phyloP scores from a whole-genome alignment of 1,140 invertebrate species.

The Vollenhovia emeryi region DNA sequence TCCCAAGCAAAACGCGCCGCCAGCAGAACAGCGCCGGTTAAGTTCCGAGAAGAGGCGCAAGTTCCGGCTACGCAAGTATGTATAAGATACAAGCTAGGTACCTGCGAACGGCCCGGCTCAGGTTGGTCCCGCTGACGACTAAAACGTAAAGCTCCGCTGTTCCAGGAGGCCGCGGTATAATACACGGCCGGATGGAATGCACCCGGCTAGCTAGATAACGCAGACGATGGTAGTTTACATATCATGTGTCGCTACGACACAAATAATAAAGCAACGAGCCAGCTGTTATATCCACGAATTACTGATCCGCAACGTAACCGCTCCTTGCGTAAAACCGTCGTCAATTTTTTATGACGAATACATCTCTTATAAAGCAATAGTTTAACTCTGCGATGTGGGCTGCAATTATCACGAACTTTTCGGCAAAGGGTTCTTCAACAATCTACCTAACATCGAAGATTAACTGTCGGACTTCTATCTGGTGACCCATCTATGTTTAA shows the following conservation, averaged over 20 bases:
- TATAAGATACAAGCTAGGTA: conserved; percentile 41
- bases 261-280: conserved; percentile 41
- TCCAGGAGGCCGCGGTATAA: conserved; percentile 32
- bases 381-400: neutral
- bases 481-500: neutral
- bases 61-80: conserved; percentile 81
- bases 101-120: conserved; percentile 55
- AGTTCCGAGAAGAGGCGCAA: conserved; percentile 79
- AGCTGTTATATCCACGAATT: conserved; percentile 17
- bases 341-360: neutral
- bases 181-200: conserved; percentile 37
- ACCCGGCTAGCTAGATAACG: conserved; percentile 37
- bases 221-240: conserved; percentile 50
- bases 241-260: conserved; percentile 43
- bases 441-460: neutral
- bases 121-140: conserved; percentile 67
- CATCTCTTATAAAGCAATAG: neutral
- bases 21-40: conserved; percentile 74
- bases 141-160: conserved; percentile 57
- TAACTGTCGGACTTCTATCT: neutral
- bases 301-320: neutral
- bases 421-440: neutral
- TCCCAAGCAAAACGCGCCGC: conserved; percentile 76
- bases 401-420: neutral
- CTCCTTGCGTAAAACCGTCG: neutral